Evolutionary conservation across 2,888 invertebrate genomes (phyloP).

Genomic region (Diachrysia chrysitis): DNA sequence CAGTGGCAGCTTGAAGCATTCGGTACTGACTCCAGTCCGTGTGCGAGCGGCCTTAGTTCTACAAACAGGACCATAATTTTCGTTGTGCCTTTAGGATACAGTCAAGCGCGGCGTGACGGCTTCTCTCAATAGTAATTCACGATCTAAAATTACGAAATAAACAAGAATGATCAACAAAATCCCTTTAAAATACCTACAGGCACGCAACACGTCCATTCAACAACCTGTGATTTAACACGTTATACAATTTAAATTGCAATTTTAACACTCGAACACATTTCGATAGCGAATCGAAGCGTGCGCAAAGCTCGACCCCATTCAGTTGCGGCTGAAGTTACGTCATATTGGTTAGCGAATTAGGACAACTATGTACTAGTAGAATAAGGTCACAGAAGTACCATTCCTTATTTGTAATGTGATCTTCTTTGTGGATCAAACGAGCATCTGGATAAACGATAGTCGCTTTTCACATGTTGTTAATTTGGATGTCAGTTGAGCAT

Average conservation of each 20-base stretch:
- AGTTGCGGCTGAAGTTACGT: conserved; percentile 58
- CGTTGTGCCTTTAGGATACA: not conserved
- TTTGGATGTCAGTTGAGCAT: not conserved
- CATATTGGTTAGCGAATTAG: conserved; percentile 63
- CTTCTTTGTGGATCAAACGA: not conserved
- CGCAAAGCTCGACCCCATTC: conserved; percentile 62
- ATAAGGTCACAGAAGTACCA: conserved; percentile 45
- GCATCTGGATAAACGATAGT: not conserved
- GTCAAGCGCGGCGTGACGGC: not conserved
- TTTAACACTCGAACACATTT: conserved; percentile 53
- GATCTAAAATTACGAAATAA: conserved; percentile 31
- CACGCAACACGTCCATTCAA: conserved; percentile 43
- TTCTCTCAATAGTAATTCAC: conserved; percentile 20
- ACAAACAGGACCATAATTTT: not conserved
- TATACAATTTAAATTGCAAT: conserved; percentile 51
- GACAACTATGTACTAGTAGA: conserved; percentile 52
- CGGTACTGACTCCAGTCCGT: too few relatives aligned
- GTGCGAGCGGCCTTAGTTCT: not conserved
- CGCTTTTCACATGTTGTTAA: not conserved
- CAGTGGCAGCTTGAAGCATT: too few relatives aligned
- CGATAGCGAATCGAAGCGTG: conserved; percentile 57
- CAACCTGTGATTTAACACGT: conserved; percentile 47
- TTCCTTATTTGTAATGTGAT: conserved; percentile 12
- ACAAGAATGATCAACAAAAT: conserved; percentile 39
- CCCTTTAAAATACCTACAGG: conserved; percentile 34